Evolutionary conservation across 2,888 invertebrate species (phyloP), one percentile per base, ranked within the genome.

Genomic region (Eupithecia centaureata): DNA sequence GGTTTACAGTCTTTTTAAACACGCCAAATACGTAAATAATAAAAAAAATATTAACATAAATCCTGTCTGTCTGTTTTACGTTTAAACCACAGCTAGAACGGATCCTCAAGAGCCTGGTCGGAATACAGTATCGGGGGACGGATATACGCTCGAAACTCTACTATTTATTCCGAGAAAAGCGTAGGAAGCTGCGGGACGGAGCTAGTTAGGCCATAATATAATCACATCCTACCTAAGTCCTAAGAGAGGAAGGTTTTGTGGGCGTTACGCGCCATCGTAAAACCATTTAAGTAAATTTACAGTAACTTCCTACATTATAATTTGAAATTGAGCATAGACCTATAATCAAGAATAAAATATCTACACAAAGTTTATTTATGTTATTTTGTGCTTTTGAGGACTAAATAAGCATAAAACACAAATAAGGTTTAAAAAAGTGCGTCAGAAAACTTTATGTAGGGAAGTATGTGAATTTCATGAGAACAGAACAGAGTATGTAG

Each of bases 181-280:
- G 2, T 8, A 10, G 18, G 1, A 18, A 18, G 42, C 18, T 3
- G 4, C 18, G 10, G 42, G 18, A 2, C 18, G 42, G 10, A 42
- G 18, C 47, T 47, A 22, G 18, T 22, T 22, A 10, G 22, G 22
- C 22, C 22, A 22, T 22, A 47, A 12, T 47, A 47, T 47, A 47
- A 22, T 12, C 47, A 22, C 47, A 22, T 47, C 18, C 47, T 47
- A 47, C 47, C 12, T 47, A 12, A 18, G 18, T 47, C 27, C 52
- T 7, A 52, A 27, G 5, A 28, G 63, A 15, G 42, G 12, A n/a
- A 12, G 28, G n/a, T 27, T 13, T 38, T 58, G 65, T 68, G 68
- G 68, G 68, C 58, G 65, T 18, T 18, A 59, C 38, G 52, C 38
- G 38, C 25, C 35, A 65, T 61, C 61, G 27, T 65, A 68, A 68